Evolutionary conservation across 2,888 invertebrate genomes (phyloP), one percentile per base, ranked within the genome.

Genomic region (Mellilla xanthometata): DNA sequence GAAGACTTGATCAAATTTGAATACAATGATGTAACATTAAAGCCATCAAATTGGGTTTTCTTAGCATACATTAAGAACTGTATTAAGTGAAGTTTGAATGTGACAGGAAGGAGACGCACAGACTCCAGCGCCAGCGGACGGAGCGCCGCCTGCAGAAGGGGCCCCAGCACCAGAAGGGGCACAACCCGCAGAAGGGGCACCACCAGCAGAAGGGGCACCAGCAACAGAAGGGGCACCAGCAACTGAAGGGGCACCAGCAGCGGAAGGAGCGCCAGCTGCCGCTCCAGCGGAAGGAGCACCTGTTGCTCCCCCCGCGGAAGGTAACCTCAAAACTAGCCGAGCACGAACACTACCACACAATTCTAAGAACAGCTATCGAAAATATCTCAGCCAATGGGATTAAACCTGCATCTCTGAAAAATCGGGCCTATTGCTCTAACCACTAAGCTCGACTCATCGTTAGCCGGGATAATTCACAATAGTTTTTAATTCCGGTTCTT

Each of bases 171-270:
- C 26, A 26, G 43, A 31, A 1, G 42, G 19, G 2, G 29, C 41
- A 2, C 41, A 33, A 1, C 32, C 40, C 3, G 41, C 28, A 13
- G 41, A 33, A 0, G 41, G 33, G n/a, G 31, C 41, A 2, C 9
- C 34, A 0, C 27, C 19, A 2, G 40, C 27, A 12, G 40, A 32
- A 0, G 33, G 32, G 5, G 33, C 41, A 3, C 33, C 40, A 1
- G 33, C 56, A 11, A 68, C 65, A n/a, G 62, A 73, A 31, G 68
- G 65, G 26, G 57, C 65, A n/a, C 62, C 66, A 7, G 60, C 65
- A n/a, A n/a, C n/a, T n/a, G n/a, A n/a, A n/a, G n/a, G n/a, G 5
- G 65, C 62, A 0, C 53, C 65, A 0, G 60, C 70, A 0, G 61
- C 62, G 1, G 55, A 52, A 30, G 60, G 24, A 24, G 24, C 24